Evolutionary conservation across 2,888 invertebrate species (phyloP), one percentile per base, ranked within the genome.

Genomic region (Pseudococcus viburni): DNA sequence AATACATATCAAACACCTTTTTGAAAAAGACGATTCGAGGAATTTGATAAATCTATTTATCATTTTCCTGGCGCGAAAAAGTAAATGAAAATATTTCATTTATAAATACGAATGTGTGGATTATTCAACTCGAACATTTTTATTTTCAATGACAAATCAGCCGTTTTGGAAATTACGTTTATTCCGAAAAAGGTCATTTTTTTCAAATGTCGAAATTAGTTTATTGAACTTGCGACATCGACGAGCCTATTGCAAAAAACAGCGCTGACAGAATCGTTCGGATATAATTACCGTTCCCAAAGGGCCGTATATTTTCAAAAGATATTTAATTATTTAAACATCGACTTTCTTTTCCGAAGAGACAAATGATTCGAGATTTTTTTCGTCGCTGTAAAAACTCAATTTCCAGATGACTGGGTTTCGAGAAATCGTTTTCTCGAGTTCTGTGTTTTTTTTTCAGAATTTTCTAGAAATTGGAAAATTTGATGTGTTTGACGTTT

Each of bases 321-420:
- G 68, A 68, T 68, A 68, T 68, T 68, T 68, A 68, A 68, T 68
- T 68, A 68, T 68, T 68, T 68, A 68, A 68, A 68, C 26, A 26
- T 68, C 26, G 68, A 68, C 26, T 68, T 68, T 22, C 26, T 22
- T 68, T 68, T 68, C 68, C 19, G 8, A 26, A 68, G 68, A 68
- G 22, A 22, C 68, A 22, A 26, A 26, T 26, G 4, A 68, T 26
- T 68, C 26, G 12, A 22, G 11, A 26, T 64, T 64, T 64, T 59
- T 68, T 68, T 68, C 68, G 26, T 68, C 68, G 0, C 15, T 26
- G 9, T 26, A 26, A 68, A 64, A 68, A 68, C 19, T 68, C 19
- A 68, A 68, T 68, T 68, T 68, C 22, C 26, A 68, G 68, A 11
- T 26, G 68, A 68, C 11, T 26, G 26, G 1, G 22, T 68, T 26